A percentile compares a stretch with the other conserved stretches of the same genome.
Conservation (phyloP, 1,140 invertebrate species). For the Drosophila equinoxialis region DNA sequence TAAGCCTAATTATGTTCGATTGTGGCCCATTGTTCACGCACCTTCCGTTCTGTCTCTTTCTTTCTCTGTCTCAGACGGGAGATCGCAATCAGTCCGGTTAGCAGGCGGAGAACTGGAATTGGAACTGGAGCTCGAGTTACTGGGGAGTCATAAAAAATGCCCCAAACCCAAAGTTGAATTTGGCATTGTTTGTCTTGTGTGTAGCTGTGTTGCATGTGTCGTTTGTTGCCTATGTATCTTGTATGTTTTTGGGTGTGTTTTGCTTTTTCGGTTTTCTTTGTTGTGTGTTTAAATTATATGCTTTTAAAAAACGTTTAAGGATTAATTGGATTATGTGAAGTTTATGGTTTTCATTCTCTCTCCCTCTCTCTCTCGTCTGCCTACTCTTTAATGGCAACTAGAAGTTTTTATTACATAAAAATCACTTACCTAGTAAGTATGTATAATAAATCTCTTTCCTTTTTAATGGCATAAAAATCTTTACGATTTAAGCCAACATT, state of each 20-base stretch:
- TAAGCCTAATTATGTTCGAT: slow-evolving; percentile 82
- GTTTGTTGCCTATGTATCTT: slow-evolving; percentile 22
- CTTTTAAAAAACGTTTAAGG: slow-evolving; percentile 81
- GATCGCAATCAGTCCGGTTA: slow-evolving; percentile 71
- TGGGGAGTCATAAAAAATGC: neutral
- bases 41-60: slow-evolving; percentile 48
- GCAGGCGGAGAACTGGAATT: slow-evolving; percentile 28
- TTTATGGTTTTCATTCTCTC: slow-evolving; percentile 1
- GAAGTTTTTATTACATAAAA: slow-evolving; percentile 38
- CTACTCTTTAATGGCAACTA: slow-evolving; percentile 38
- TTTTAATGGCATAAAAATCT: slow-evolving; percentile 55
- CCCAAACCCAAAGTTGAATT: slow-evolving; percentile 53
- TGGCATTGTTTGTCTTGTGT: slow-evolving; percentile 70
- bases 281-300: slow-evolving; percentile 78
- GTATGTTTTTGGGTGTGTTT: slow-evolving; percentile 48
- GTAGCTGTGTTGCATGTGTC: slow-evolving; percentile 18
- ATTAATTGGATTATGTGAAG: slow-evolving; percentile 80
- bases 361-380: slow-evolving; percentile 1
- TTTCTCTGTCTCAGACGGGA: slow-evolving; percentile 14
- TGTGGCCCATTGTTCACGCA: slow-evolving; percentile 78
- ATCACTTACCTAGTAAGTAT: slow-evolving; percentile 57
- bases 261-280: slow-evolving; percentile 55
- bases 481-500: slow-evolving; percentile 50
- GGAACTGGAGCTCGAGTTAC: slow-evolving; percentile 15
- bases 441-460: slow-evolving; percentile 62